A percentile compares a stretch with the other conserved stretches of the same genome.
phyloP scores from a whole-genome alignment of 2,797 vertebrate genomes.

The Geotrypetes seraphini region DNA sequence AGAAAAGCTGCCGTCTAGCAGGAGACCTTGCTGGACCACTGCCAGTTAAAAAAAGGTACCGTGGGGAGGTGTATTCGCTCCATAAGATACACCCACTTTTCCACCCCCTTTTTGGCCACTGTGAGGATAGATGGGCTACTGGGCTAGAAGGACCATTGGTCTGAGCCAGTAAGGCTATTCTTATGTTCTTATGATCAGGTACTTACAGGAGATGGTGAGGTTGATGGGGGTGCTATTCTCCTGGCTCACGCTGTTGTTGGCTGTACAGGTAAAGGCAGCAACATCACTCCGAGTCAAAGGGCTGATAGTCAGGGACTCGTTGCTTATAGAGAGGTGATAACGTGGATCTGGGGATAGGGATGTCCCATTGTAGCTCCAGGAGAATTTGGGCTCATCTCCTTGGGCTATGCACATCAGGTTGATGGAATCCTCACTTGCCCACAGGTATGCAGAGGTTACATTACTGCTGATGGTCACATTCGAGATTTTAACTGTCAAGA shows the following conservation, averaged over 20 bases:
- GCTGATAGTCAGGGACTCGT: background rate
- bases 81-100: too few relatives aligned
- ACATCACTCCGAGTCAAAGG: background rate
- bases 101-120: too few relatives aligned
- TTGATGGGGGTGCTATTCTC: background rate
- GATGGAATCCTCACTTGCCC: background rate
- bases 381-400: conserved; percentile 1
- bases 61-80: too few relatives aligned
- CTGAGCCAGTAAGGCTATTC: too few relatives aligned
- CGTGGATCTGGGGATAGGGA: background rate
- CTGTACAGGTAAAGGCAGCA: background rate
- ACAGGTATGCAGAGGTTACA: background rate
- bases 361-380: background rate
- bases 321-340: background rate
- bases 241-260: background rate
- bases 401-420: background rate
- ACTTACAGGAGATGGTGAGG: too few relatives aligned
- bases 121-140: too few relatives aligned
- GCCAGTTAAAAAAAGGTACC: too few relatives aligned
- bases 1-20: too few relatives aligned
- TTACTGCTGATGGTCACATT: background rate
- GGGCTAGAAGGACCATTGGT: too few relatives aligned
- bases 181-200: too few relatives aligned
- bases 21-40: too few relatives aligned
- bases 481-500: background rate